phyloP scores from a whole-genome alignment of 2,113 vertebrate species.

The Rhabdornis inornatus region DNA sequence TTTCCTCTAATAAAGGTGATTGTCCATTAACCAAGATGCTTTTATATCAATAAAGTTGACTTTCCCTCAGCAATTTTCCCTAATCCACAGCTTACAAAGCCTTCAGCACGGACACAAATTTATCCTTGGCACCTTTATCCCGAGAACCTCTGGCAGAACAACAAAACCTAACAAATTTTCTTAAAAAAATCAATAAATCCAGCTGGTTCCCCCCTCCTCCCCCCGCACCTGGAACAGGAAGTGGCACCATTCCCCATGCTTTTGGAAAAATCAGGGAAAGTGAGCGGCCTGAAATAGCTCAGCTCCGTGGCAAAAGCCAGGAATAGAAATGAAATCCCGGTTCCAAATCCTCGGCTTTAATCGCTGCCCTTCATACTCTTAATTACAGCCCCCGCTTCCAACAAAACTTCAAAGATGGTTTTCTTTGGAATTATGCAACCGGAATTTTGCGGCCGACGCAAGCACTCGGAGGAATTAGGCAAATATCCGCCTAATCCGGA shows the following conservation, averaged over 20 bases:
- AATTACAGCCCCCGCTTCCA: background rate
- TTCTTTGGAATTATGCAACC: background rate
- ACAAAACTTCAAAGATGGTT: background rate
- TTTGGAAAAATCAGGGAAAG: background rate
- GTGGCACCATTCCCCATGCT: background rate
- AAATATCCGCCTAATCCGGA: background rate
- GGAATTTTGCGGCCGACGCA: background rate
- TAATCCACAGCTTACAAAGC: background rate
- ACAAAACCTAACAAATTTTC: background rate
- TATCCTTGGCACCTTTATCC: background rate
- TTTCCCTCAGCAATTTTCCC: background rate
- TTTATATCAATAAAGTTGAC: background rate
- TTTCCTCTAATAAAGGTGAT: accelerated
- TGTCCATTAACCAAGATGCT: background rate
- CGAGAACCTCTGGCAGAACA: background rate
- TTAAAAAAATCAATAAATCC: background rate
- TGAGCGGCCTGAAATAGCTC: background rate
- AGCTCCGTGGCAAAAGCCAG: background rate
- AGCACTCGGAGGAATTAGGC: background rate
- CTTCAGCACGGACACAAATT: accelerated
- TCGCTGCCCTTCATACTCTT: background rate
- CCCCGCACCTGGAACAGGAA: background rate
- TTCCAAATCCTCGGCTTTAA: background rate
- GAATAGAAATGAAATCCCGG: slow-evolving; percentile 46
- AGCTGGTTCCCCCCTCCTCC: accelerated